Conservation (phyloP, 2,113 vertebrate genomes). For the Fulmarus glacialis region DNA sequence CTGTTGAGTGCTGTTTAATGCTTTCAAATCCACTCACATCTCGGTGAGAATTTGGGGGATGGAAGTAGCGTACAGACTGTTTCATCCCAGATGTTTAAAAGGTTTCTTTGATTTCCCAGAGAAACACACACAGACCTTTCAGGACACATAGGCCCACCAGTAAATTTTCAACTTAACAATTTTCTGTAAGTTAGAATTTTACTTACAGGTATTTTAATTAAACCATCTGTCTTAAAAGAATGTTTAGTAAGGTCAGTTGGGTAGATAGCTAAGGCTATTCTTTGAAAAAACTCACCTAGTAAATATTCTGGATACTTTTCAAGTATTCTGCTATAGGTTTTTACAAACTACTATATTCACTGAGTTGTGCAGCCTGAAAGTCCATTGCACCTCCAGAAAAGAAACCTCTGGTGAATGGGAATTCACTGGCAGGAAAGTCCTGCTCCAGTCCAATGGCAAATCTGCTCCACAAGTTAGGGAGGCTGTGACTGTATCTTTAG, state of each 20-base stretch:
- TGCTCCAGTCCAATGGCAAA: neutral
- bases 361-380: neutral
- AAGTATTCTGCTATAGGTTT: neutral
- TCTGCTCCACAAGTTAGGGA: neutral
- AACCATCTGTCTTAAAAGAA: neutral
- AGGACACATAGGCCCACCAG: neutral
- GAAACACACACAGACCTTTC: neutral
- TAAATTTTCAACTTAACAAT: neutral
- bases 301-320: neutral
- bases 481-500: neutral
- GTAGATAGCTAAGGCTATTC: neutral
- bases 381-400: neutral
- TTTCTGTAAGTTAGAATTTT: neutral
- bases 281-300: neutral
- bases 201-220: neutral
- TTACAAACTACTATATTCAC: neutral
- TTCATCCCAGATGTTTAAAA: neutral
- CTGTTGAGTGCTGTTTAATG: neutral
- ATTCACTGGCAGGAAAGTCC: neutral
- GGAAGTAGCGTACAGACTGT: neutral
- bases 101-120: neutral
- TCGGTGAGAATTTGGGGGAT: neutral
- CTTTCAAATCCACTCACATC: neutral
- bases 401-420: neutral
- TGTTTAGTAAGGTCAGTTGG: neutral